phyloP scores from a whole-genome alignment of 2,113 vertebrate genomes.

The Brevimyrus niger region DNA sequence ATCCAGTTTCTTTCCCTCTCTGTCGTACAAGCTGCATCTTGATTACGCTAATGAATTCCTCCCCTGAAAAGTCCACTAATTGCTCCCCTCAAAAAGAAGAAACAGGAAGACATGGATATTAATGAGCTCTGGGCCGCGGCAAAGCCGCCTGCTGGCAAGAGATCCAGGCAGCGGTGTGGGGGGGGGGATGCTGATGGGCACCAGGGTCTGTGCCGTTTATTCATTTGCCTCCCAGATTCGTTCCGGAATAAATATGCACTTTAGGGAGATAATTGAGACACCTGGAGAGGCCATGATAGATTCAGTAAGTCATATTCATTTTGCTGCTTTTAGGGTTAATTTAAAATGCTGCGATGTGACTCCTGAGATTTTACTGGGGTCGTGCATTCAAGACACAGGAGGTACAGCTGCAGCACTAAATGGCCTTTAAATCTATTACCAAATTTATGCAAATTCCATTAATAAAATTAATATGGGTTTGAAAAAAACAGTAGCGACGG shows the following conservation, averaged over 20 bases:
- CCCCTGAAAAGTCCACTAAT: constrained; percentile 12
- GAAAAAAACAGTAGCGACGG: background rate
- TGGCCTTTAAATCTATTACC: background rate
- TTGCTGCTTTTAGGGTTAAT: background rate
- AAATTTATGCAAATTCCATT: background rate
- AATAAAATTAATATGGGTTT: background rate
- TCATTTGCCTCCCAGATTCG: background rate
- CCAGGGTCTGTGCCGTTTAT: background rate
- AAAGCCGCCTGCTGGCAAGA: background rate
- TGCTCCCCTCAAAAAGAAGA: background rate
- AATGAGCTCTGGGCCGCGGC: background rate
- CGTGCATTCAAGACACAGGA: background rate
- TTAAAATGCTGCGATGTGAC: background rate
- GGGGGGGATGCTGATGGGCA: background rate
- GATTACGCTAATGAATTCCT: constrained; percentile 12
- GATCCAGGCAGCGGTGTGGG: too few species aligned
- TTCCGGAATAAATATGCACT: background rate
- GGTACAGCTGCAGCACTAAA: background rate
- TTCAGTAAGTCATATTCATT: background rate
- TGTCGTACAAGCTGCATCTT: background rate
- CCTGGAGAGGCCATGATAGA: background rate
- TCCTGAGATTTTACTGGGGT: background rate
- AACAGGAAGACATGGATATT: background rate
- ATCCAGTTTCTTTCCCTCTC: background rate
- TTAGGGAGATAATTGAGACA: constrained; percentile 2